Evolutionary conservation across 2,797 vertebrate genomes (phyloP).

Genomic region (Schizothorax lantsangensis): DNA sequence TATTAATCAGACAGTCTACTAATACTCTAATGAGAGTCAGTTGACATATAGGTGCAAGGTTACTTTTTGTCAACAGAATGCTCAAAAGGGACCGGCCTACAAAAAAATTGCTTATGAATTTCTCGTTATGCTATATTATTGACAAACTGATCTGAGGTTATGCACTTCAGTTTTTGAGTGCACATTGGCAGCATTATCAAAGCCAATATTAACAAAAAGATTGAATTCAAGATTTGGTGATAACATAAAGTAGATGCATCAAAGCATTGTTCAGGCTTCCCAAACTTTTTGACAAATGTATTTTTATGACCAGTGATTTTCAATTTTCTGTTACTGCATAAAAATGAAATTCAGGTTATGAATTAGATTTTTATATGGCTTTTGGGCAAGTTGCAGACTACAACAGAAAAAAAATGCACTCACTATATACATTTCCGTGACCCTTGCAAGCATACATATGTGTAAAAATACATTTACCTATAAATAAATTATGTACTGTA

Average conservation of each 20-base stretch:
- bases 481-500: too few species aligned
- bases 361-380: neutral
- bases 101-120: neutral
- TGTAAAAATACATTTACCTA: too few species aligned
- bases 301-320: neutral
- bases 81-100: too few species aligned
- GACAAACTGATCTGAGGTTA: neutral
- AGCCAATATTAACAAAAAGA: too few species aligned
- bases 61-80: too few species aligned
- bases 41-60: too few species aligned
- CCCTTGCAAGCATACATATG: conserved; percentile 28
- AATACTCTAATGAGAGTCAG: too few species aligned
- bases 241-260: neutral
- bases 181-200: too few species aligned
- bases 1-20: too few species aligned
- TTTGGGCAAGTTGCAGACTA: neutral
- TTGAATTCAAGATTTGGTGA: too few species aligned
- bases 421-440: neutral
- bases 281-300: neutral
- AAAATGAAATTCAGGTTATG: neutral
- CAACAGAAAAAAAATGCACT: too few species aligned
- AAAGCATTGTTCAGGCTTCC: too few species aligned
- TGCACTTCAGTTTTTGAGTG: neutral
- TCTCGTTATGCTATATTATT: neutral
- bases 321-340: neutral